phyloP scores from a whole-genome alignment of 2,888 invertebrate species.

The Dermolepida albohirtum region DNA sequence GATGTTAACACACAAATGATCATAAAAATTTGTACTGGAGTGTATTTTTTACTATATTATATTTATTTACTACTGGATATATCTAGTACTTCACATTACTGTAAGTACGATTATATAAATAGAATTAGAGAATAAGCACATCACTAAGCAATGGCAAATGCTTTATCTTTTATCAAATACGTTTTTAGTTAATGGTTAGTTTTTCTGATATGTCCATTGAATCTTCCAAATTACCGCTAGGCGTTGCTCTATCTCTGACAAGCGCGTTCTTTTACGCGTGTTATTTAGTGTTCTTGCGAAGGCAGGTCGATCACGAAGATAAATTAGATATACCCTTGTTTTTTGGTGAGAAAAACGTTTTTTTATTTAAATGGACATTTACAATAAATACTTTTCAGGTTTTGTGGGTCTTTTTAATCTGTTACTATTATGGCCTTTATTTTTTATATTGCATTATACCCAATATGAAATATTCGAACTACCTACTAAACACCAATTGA shows the following conservation, averaged over 20 bases:
- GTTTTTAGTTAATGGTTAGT: constrained; percentile 79
- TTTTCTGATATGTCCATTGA: constrained; percentile 78
- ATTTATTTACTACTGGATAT: too few relatives aligned
- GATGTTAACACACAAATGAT: too few relatives aligned
- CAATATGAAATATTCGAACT: constrained; percentile 87
- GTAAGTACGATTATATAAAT: too few relatives aligned
- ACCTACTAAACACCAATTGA: constrained; percentile 85
- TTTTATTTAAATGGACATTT: constrained; percentile 26
- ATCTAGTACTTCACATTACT: too few relatives aligned
- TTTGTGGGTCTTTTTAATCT: constrained; percentile 94
- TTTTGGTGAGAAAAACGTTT: constrained; percentile 79
- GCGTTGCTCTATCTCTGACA: constrained; percentile 83
- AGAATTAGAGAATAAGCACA: too few relatives aligned
- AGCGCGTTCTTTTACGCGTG: constrained; percentile 92
- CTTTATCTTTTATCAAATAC: constrained; percentile 16
- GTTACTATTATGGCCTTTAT: constrained; percentile 89
- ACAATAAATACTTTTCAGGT: constrained; percentile 69
- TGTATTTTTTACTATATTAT: too few relatives aligned
- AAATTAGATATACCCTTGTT: constrained; percentile 95
- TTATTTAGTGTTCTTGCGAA: constrained; percentile 88
- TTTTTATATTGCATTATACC: constrained; percentile 86
- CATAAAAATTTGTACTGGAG: too few relatives aligned
- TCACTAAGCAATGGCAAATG: constrained; percentile 16
- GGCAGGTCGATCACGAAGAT: constrained; percentile 91
- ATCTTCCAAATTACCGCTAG: constrained; percentile 74